Conservation (phyloP, 2,797 vertebrate genomes). For the Enteromius thamalakanensis region DNA sequence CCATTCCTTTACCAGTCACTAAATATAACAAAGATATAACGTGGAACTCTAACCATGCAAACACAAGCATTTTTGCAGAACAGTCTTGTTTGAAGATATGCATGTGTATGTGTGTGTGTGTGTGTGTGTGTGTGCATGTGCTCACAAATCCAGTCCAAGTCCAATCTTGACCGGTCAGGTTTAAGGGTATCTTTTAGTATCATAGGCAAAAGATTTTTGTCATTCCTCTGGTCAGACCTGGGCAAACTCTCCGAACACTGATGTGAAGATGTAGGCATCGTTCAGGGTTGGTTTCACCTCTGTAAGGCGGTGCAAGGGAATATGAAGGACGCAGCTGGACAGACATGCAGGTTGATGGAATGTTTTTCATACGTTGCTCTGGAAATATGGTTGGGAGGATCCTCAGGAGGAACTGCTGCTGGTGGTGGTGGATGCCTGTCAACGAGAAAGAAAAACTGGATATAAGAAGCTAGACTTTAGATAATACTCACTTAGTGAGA, state of each 20-base stretch:
- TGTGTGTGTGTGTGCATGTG: background rate
- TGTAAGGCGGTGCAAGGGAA: background rate
- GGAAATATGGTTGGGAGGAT: constrained; percentile 43
- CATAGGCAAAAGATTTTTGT: background rate
- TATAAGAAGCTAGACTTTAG: constrained; percentile 19
- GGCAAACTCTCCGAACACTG: constrained; percentile 9
- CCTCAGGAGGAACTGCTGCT: constrained; percentile 76
- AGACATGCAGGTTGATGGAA: constrained; percentile 18
- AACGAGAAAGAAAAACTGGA: constrained; percentile 61
- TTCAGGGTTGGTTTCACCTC: constrained; percentile 11
- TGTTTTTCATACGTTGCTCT: constrained; percentile 50
- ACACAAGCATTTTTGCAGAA: constrained; percentile 65
- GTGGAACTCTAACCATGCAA: constrained; percentile 69
- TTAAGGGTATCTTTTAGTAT: background rate
- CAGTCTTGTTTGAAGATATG: constrained; percentile 1
- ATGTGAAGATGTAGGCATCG: constrained; percentile 5
- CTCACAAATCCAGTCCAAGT: constrained; percentile 24
- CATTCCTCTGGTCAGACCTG: background rate
- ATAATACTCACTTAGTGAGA: constrained; percentile 38
- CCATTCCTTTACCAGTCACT: background rate
- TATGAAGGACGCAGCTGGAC: constrained; percentile 33
- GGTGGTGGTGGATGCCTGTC: constrained; percentile 74
- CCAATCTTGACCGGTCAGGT: background rate
- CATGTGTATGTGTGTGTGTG: constrained; percentile 55
- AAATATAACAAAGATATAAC: constrained; percentile 37